phyloP scores from a whole-genome alignment of 2,888 invertebrate species.

The Lepeophtheirus nordmannii region DNA sequence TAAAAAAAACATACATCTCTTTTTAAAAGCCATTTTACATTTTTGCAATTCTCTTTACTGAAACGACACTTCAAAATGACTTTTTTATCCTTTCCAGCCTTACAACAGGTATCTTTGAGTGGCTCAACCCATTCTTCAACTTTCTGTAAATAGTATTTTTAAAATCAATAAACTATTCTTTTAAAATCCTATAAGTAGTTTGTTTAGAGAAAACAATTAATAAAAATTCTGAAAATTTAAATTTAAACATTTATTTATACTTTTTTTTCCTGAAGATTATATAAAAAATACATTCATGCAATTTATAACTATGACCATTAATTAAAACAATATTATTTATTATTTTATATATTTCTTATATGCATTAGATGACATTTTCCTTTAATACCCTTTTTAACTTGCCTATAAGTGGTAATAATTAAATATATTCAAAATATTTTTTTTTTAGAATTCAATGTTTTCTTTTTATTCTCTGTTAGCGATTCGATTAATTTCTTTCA shows the following conservation, averaged over 20 bases:
- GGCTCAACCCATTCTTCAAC: slow-evolving; percentile 85
- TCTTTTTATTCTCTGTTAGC: too few relatives aligned
- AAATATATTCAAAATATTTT: too few relatives aligned
- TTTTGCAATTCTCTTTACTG: slow-evolving; percentile 36
- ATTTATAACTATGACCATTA: too few relatives aligned
- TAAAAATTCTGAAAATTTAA: neutral
- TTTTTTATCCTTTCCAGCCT: slow-evolving; percentile 91
- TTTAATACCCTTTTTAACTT: too few relatives aligned
- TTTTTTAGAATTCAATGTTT: too few relatives aligned
- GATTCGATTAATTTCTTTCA: too few relatives aligned
- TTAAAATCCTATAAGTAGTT: slow-evolving; percentile 5
- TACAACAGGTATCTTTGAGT: slow-evolving; percentile 77
- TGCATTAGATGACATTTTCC: too few relatives aligned
- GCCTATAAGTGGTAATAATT: too few relatives aligned
- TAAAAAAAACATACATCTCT: slow-evolving; percentile 82
- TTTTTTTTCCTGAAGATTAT: neutral
- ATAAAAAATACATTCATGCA: too few relatives aligned
- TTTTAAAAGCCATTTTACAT: slow-evolving; percentile 63
- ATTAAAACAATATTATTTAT: too few relatives aligned
- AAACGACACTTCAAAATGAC: slow-evolving; percentile 36
- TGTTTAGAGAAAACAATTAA: neutral
- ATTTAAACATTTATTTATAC: slow-evolving; percentile 5
- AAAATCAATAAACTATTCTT: neutral
- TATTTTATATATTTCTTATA: too few relatives aligned
- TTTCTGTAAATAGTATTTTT: slow-evolving; percentile 48